Conservation (phyloP, 2,797 vertebrate genomes). For the Takifugu rubripes region DNA sequence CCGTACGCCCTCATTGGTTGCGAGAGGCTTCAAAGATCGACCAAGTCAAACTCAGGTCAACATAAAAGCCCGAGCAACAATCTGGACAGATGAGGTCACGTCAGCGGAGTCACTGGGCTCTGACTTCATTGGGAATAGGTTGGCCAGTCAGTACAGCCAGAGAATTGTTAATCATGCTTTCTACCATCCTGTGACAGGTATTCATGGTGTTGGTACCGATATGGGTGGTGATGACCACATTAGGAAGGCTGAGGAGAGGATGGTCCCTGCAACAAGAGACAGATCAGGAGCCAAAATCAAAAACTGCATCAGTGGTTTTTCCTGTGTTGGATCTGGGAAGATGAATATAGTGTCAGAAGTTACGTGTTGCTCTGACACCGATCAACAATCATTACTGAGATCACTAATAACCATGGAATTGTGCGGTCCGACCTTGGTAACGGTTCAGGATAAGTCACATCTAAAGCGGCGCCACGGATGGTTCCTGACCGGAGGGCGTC, state of each 20-base stretch:
- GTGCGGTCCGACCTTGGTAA: constrained; percentile 40
- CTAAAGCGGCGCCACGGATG: constrained; percentile 76
- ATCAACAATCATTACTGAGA: neutral
- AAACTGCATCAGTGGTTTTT: too few species aligned
- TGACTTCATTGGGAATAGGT: constrained; percentile 63
- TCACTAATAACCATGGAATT: neutral
- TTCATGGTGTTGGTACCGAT: constrained; percentile 57
- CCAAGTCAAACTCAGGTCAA: too few species aligned
- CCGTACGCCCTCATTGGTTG: too few species aligned
- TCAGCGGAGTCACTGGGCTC: constrained; percentile 21
- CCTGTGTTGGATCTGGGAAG: too few species aligned
- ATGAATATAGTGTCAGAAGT: too few species aligned
- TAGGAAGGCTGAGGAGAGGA: constrained; percentile 68
- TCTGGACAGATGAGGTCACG: too few species aligned
- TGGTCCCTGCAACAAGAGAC: constrained; percentile 67
- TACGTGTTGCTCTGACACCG: too few species aligned
- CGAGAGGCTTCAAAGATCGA: neutral
- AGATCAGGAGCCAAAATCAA: too few species aligned
- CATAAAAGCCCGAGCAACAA: too few species aligned
- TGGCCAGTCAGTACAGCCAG: constrained; percentile 64
- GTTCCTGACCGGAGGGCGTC: constrained; percentile 70
- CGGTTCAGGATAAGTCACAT: constrained; percentile 71
- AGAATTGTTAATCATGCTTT: constrained; percentile 65
- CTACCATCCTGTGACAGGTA: constrained; percentile 48
- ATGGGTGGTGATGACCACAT: constrained; percentile 70